Conservation (phyloP, 2,888 invertebrate genomes). For the Pheosia gnoma region DNA sequence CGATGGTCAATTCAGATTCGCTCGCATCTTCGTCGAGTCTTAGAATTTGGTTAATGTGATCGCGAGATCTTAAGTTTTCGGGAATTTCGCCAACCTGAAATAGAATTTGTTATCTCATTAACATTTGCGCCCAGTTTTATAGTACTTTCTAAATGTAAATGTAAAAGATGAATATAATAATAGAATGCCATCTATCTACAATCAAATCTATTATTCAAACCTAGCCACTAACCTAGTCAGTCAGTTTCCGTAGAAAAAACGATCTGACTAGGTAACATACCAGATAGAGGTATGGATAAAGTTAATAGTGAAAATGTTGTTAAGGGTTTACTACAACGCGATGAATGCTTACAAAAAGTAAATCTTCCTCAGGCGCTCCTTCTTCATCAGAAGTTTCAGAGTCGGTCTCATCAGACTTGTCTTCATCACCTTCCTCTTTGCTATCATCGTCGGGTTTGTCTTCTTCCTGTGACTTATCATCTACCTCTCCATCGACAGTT, state of each 20-base stretch:
- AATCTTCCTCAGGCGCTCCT: slow-evolving; percentile 86
- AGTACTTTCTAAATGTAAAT: too few relatives aligned
- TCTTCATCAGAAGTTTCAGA: slow-evolving; percentile 61
- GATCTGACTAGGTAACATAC: background rate
- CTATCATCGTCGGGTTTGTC: slow-evolving; percentile 26
- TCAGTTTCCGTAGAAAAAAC: background rate
- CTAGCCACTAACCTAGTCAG: too few relatives aligned
- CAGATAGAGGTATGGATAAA: background rate
- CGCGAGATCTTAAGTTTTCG: slow-evolving; percentile 89
- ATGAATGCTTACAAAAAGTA: slow-evolving; percentile 80
- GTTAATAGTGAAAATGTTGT: too few relatives aligned
- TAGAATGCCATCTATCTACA: too few relatives aligned
- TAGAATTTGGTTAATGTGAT: slow-evolving; percentile 91
- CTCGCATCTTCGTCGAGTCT: slow-evolving; percentile 91
- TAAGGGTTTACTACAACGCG: slow-evolving; percentile 4
- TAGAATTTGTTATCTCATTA: background rate
- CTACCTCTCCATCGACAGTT: slow-evolving; percentile 45
- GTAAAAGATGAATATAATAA: too few relatives aligned
- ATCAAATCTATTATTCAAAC: too few relatives aligned
- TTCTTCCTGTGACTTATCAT: slow-evolving; percentile 44
- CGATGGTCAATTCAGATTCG: slow-evolving; percentile 87
- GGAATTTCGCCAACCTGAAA: slow-evolving; percentile 89
- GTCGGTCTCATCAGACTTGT: slow-evolving; percentile 49
- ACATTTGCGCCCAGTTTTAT: too few relatives aligned
- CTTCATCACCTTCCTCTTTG: slow-evolving; percentile 40